phyloP scores from a whole-genome alignment of 2,888 invertebrate genomes.

The Netelia inedita region DNA sequence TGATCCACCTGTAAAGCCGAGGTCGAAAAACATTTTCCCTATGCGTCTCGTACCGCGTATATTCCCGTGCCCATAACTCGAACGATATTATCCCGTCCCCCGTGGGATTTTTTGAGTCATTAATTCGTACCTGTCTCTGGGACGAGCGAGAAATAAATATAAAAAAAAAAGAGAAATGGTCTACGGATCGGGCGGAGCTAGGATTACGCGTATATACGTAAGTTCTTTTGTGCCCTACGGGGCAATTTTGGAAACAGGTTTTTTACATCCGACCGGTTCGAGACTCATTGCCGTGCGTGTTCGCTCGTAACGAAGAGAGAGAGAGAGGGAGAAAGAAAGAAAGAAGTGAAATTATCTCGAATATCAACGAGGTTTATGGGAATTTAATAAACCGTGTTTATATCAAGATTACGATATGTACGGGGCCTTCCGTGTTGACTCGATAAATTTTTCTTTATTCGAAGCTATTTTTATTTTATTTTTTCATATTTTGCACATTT shows the following conservation, averaged over 20 bases:
- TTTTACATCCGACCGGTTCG: not conserved
- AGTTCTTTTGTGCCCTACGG: not conserved
- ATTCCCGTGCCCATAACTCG: not conserved
- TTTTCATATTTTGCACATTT: too few relatives aligned
- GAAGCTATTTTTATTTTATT: too few relatives aligned
- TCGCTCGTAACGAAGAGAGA: not conserved
- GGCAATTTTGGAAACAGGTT: not conserved
- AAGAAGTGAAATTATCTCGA: not conserved
- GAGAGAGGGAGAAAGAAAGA: not conserved
- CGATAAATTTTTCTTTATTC: too few relatives aligned
- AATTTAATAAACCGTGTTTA: too few relatives aligned
- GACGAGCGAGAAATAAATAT: not conserved
- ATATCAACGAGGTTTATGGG: not conserved
- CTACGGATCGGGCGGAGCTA: not conserved
- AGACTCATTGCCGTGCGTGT: not conserved
- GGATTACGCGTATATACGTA: not conserved
- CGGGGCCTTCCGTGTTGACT: too few relatives aligned
- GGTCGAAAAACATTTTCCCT: not conserved
- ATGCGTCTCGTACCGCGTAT: too few relatives aligned
- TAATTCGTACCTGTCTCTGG: conserved; percentile 6
- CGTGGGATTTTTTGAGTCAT: not conserved
- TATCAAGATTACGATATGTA: too few relatives aligned
- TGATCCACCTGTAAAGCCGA: conserved; percentile 3
- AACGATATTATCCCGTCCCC: conserved; percentile 32
- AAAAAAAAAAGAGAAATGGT: not conserved